A percentile compares a stretch with the other conserved stretches of the same genome.
Conservation (phyloP, 2,113 vertebrate genomes). For the Propithecus coquereli region DNA sequence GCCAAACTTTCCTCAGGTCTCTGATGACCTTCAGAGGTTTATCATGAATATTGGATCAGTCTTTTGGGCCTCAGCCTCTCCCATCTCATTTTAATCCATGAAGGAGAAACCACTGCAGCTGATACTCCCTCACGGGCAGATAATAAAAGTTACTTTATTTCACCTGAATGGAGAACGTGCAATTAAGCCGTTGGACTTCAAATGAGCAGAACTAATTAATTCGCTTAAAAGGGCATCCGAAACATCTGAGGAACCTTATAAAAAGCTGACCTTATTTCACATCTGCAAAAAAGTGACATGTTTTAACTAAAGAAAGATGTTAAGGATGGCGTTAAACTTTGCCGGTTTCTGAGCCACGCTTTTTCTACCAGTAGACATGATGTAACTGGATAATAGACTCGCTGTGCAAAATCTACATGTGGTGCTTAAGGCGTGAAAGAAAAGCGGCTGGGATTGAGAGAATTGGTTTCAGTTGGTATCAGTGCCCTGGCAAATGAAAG, state of each 20-base stretch:
- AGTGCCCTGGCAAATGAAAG: background rate
- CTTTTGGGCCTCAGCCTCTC: background rate
- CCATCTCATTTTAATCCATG: background rate
- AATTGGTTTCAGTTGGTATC: accelerated
- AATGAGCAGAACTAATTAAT: background rate
- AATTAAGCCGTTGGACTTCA: background rate
- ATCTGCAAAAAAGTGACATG: background rate
- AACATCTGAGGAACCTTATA: background rate
- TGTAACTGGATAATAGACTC: accelerated
- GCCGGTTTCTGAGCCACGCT: accelerated
- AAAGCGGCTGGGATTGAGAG: background rate
- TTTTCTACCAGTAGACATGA: background rate
- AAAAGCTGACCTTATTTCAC: background rate
- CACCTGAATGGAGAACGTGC: background rate
- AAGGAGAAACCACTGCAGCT: background rate
- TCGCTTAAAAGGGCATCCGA: background rate
- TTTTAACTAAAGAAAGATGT: background rate
- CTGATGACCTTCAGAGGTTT: background rate
- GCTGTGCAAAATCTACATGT: accelerated
- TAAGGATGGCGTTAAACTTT: background rate
- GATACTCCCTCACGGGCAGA: background rate
- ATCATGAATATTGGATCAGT: background rate
- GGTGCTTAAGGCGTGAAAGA: background rate
- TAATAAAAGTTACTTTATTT: background rate
- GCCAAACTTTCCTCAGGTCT: background rate